Evolutionary conservation across 53 echinoderm and acorn worm species (phyloP), one percentile per base, ranked within the genome.

Genomic region (Paelopatides confundens): DNA sequence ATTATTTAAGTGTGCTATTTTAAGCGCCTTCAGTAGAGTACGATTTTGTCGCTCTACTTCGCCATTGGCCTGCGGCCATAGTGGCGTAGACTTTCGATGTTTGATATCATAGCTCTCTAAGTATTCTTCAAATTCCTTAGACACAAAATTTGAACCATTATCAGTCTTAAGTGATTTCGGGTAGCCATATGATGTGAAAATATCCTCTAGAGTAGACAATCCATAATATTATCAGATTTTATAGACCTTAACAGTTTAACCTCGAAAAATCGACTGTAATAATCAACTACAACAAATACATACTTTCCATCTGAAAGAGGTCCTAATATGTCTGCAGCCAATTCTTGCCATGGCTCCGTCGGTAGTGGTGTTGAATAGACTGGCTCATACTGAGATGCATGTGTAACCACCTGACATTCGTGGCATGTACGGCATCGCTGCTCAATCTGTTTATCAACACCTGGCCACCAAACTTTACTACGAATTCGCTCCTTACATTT

Each of bases 41-140:
- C 71, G 63, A 48, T 92, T 92, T 36, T 92, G 90, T 62, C 93
- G 35, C 39, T 93, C 93, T 9, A 90, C 93, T 23, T 90, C 87
- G 2, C 89, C 86, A 50, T 88, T 92, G 62, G 91, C 91, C 67
- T 86, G 81, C 21, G 94, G 83, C 89, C 89, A 92, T 32, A 77
- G 58, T 24, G 94, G 89, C 0, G 92, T 94, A 12, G 83, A 69
- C 18, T 31, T 82, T 0, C 49, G 62, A 62, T 93, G 93, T 24
- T 63, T 28, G 30, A 93, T 77, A 0, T 79, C 87, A 54, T 48
- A 87, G 31, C 1, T 63, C 23, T 69, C 36, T 47, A 82, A 30
- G 63, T 38, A 89, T 34, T 48, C 48, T 26, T 51, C 31, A 65
- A 92, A 88, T 62, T 32, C 36, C 34, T 65, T 35, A 23, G 79